These are phyloP conservation scores for Aurelia sp. DNA, from an alignment of 30 jellyfish, hydroid and myxozoan species.

Conservation along the genomic window DNA sequence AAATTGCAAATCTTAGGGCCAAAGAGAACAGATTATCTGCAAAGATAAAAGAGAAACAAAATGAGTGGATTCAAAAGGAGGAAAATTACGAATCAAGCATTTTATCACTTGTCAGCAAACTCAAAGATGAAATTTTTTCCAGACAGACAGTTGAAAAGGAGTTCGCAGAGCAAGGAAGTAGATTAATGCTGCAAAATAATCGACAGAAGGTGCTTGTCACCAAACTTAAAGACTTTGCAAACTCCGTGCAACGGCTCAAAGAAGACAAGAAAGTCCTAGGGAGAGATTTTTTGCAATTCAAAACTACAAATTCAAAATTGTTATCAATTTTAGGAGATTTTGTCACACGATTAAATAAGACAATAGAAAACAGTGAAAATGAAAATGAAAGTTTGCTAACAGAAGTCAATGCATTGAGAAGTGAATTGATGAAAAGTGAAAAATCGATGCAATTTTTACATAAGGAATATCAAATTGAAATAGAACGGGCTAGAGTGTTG, in stretches of 20 bases:
- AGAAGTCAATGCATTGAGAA: constrained; percentile 3
- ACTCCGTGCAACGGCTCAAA: constrained; percentile 1
- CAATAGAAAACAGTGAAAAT: constrained; percentile 8
- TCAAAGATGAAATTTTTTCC: constrained; percentile 53
- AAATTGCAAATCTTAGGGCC: constrained; percentile 52
- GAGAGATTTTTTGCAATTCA: constrained; percentile 34
- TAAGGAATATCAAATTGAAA: constrained; percentile 13
- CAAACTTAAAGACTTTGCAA: constrained; percentile 14
- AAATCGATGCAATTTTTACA: constrained; percentile 6
- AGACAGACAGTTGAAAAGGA: constrained; percentile 25
- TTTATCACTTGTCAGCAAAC: constrained; percentile 39
- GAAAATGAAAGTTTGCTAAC: constrained; percentile 6
- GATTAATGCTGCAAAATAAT: neutral
- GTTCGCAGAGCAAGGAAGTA: constrained; percentile 6
- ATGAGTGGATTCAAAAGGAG: constrained; percentile 59
- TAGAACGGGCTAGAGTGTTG: neutral
- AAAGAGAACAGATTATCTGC: constrained; percentile 50
- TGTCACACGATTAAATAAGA: constrained; percentile 40
- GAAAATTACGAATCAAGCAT: constrained; percentile 64
- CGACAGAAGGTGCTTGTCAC: neutral
- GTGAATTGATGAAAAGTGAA: constrained; percentile 17
- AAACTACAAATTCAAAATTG: constrained; percentile 23
- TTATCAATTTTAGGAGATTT: constrained; percentile 3
- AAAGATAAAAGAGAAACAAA: constrained; percentile 32
- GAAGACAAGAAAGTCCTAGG: constrained; percentile 15